Evolutionary conservation across 2,888 invertebrate genomes (phyloP).

Genomic region (Cancer borealis): DNA sequence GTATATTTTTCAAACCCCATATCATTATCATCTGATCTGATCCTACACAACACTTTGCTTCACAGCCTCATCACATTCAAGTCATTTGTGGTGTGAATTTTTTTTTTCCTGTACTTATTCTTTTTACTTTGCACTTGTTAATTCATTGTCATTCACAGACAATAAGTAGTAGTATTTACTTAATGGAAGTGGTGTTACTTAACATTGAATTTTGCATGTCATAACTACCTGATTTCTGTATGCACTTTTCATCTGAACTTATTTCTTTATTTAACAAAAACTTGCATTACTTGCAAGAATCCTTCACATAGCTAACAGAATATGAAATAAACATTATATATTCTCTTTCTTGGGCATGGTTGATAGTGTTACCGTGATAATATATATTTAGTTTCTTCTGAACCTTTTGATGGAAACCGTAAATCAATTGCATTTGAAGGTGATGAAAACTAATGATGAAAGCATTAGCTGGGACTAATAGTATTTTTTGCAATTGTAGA

Average conservation of each 20-base stretch:
- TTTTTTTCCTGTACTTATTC: not conserved
- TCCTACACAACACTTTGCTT: not conserved
- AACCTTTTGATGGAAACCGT: not conserved
- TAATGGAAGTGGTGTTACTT: not conserved
- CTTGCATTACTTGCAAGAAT: not conserved
- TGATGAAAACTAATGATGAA: not conserved
- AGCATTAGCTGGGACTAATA: not conserved
- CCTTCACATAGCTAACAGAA: not conserved
- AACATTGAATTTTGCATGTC: not conserved
- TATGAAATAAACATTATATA: not conserved
- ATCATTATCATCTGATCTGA: not conserved
- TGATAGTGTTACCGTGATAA: not conserved
- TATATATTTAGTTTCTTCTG: not conserved
- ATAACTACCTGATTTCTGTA: not conserved
- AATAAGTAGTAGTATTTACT: too few relatives aligned
- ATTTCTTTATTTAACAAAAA: not conserved
- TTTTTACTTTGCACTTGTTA: not conserved
- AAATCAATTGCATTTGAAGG: not conserved
- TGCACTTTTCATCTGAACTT: not conserved
- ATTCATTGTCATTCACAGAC: too few relatives aligned
- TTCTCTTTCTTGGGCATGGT: not conserved
- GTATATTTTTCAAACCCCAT: not conserved
- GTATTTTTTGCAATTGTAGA: not conserved
- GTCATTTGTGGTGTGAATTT: not conserved
- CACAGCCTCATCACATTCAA: not conserved